phyloP scores from a whole-genome alignment of 2,797 vertebrate species.

The Okamejei kenojei region DNA sequence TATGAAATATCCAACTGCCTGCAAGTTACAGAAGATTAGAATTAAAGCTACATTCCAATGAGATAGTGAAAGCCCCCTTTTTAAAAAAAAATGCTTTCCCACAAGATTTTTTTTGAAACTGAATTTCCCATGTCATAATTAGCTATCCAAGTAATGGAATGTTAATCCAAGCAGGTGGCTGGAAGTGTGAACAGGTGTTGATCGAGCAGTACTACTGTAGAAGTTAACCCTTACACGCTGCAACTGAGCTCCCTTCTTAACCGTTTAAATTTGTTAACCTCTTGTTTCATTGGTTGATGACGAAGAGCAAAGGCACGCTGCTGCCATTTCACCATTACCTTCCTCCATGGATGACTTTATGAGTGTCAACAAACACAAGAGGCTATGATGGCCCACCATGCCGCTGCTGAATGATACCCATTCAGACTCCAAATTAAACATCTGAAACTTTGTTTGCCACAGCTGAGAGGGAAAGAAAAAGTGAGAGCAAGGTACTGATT shows the following conservation, averaged over 20 bases:
- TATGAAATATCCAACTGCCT: background rate
- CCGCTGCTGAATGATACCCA: slow-evolving; percentile 51
- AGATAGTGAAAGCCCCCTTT: background rate
- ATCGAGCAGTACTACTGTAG: slow-evolving; percentile 15
- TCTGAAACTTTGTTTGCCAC: slow-evolving; percentile 58
- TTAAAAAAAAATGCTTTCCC: slow-evolving; percentile 49
- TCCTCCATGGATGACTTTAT: slow-evolving; percentile 50
- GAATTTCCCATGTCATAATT: slow-evolving; percentile 97
- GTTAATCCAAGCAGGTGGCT: slow-evolving; percentile 97
- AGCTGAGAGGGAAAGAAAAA: slow-evolving; percentile 50
- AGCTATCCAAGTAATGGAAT: slow-evolving; percentile 68
- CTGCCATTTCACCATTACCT: slow-evolving; percentile 52
- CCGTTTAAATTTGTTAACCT: background rate
- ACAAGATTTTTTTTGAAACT: slow-evolving; percentile 73
- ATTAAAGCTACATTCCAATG: background rate
- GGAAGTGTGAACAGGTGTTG: slow-evolving; percentile 83
- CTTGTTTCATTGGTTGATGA: background rate
- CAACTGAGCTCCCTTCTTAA: slow-evolving; percentile 6
- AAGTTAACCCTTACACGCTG: background rate
- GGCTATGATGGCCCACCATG: slow-evolving; percentile 45
- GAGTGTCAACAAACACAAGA: slow-evolving; percentile 46
- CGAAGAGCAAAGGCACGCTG: slow-evolving; percentile 47
- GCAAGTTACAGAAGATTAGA: background rate
- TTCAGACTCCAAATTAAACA: slow-evolving; percentile 52
- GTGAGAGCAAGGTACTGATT: slow-evolving; percentile 47